These are phyloP conservation scores for Neolamprologus falcicula DNA, from an alignment of 2,113 vertebrate species.

Conservation along the genomic window DNA sequence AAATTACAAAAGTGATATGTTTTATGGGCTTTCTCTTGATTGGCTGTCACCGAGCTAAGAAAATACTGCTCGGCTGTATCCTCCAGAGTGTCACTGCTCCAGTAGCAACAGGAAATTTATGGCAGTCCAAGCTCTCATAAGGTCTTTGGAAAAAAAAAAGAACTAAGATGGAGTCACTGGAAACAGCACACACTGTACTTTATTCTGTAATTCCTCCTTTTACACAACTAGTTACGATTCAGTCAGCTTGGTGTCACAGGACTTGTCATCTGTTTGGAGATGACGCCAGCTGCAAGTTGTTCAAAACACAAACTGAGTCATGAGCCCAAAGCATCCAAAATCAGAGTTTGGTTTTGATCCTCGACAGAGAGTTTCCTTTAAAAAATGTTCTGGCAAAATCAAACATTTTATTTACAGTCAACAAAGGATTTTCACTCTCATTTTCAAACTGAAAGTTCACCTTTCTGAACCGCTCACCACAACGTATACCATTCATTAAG, in stretches of 20 bases:
- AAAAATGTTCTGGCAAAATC: not conserved
- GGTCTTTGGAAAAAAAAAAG: not conserved
- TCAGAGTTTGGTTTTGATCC: not conserved
- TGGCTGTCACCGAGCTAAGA: not conserved
- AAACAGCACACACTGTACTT: not conserved
- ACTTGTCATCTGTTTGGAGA: constrained; percentile 4
- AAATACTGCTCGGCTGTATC: not conserved
- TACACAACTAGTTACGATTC: not conserved
- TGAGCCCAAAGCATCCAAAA: not conserved
- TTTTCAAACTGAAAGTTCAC: not conserved
- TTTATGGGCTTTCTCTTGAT: not conserved
- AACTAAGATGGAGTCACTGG: not conserved
- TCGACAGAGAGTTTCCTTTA: not conserved
- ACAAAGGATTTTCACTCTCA: not conserved
- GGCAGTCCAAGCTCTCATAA: not conserved
- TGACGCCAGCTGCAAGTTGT: not conserved
- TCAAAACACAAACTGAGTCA: constrained; percentile 23
- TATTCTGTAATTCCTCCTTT: not conserved
- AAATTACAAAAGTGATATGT: not conserved
- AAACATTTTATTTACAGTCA: not conserved
- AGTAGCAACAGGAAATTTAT: not conserved
- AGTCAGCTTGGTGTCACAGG: constrained; percentile 19
- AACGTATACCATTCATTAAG: not conserved
- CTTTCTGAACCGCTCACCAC: not conserved
- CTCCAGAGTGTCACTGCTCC: not conserved